These are phyloP conservation scores for Sebastes matsubarae DNA, from an alignment of 2,797 vertebrate species.

Conservation along the genomic window DNA sequence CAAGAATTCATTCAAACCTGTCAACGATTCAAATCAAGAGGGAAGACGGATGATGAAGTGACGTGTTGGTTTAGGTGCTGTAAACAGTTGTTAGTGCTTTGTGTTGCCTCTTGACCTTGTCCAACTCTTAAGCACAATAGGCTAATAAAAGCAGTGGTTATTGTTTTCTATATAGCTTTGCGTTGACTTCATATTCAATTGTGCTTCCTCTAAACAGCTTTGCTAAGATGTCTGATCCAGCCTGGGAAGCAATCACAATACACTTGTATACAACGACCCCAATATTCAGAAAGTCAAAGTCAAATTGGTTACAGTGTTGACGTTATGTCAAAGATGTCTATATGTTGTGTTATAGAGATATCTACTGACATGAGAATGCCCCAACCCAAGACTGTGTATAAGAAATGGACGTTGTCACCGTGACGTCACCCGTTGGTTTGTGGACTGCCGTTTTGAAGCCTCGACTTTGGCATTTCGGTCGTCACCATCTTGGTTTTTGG, in stretches of 20 bases:
- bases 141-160: background rate
- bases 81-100: background rate
- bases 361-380: background rate
- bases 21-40: constrained; percentile 17
- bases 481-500: too few relatives aligned
- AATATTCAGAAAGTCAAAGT: background rate
- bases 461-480: too few relatives aligned
- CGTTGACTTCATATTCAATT: background rate
- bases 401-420: too few relatives aligned
- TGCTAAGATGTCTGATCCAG: background rate
- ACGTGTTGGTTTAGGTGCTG: background rate
- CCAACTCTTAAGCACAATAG: background rate
- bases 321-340: background rate
- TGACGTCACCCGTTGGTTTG: too few relatives aligned
- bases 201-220: background rate
- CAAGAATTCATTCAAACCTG: constrained; percentile 36
- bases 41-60: constrained; percentile 14
- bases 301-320: background rate
- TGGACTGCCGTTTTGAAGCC: too few relatives aligned
- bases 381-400: too few relatives aligned
- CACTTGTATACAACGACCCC: background rate
- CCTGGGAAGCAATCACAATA: background rate
- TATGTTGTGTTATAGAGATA: background rate
- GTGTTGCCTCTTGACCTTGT: background rate
- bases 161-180: background rate